Base-by-base conservation (phyloP, 2,113 vertebrate species). In the Oreochromis tanganicae region DNA sequence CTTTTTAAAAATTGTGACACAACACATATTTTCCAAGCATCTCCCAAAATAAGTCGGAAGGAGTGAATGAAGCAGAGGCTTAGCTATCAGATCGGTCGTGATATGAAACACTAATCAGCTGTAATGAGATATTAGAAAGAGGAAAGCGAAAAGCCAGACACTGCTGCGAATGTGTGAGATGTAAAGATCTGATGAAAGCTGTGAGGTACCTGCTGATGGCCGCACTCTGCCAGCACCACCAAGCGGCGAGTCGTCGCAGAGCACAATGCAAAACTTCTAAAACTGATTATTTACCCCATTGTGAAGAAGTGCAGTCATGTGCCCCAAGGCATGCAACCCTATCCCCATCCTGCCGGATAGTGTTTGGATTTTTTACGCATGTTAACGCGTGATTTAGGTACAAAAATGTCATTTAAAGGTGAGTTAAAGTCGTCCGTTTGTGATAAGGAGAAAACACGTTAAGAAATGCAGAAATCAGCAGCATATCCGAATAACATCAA, bases 211-310 rank as follows among this genome's bases (percentile, higher is more conserved):
- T 8, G 84, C 4, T 27, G 79, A 21, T 11, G 93, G 78, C 4
- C 86, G 84, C 93, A 93, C 93, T 94, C 94, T 95, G 89, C 80
- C 94, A 97, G 96, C 96, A 91, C 96, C 96, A 96, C 95, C 96
- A 94, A 91, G 96, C 50, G 96, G 95, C 4, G 86, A 82, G 9
- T 83, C 8, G 11, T 4, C 9, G 90, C 48, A 91, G 13, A 81
- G 52, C 56, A 19, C 8, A 48, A 81, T 3, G 61, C 24, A 87
- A 90, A 94, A 95, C 92, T 95, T 95, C 81, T 61, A 9, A 38
- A 94, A 94, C 92, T 91, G 91, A 79, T 46, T 78, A 52, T 93
- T 88, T 92, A 55, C 36, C 4, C 34, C 80, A 5, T 79, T 83
- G 12, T 16, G 21, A 46, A 14, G 82, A 61, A 48, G 38, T 17